Evolutionary conservation across 2,113 vertebrate species (phyloP).

Genomic region (Carollia perspicillata): DNA sequence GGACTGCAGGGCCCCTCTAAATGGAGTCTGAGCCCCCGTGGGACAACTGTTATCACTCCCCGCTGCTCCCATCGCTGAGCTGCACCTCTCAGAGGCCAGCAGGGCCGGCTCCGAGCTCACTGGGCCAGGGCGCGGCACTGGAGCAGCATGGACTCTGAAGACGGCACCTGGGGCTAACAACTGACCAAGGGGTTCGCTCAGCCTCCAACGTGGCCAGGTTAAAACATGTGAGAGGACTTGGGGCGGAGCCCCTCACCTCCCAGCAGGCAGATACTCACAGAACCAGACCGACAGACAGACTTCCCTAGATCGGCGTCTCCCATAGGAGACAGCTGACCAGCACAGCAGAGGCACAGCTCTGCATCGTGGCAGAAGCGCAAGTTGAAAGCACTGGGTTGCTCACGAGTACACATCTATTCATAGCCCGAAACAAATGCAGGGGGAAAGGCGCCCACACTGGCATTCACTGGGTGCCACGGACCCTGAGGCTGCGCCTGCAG

Average conservation of each 20-base stretch:
- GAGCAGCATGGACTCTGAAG: background rate
- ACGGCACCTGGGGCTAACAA: background rate
- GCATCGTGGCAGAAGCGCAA: background rate
- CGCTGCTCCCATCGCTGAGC: background rate
- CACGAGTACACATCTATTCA: background rate
- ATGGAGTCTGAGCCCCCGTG: background rate
- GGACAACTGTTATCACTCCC: background rate
- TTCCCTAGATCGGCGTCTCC: background rate
- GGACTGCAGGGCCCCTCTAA: background rate
- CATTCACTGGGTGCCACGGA: background rate
- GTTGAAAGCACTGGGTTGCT: background rate
- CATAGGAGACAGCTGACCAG: background rate
- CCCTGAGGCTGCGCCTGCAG: background rate
- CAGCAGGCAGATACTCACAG: background rate
- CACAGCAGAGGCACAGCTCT: background rate
- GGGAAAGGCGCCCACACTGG: background rate
- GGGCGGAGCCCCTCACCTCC: background rate
- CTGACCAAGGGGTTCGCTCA: too few species aligned
- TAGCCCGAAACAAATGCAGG: background rate
- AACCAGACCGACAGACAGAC: background rate
- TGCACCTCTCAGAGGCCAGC: too few species aligned
- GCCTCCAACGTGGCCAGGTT: background rate
- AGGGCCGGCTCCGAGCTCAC: background rate
- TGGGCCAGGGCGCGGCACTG: fast-evolving
- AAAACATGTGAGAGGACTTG: background rate